These are phyloP conservation scores for Zaprionus taronus DNA, from an alignment of 1,140 invertebrate species.

Conservation along the genomic window DNA sequence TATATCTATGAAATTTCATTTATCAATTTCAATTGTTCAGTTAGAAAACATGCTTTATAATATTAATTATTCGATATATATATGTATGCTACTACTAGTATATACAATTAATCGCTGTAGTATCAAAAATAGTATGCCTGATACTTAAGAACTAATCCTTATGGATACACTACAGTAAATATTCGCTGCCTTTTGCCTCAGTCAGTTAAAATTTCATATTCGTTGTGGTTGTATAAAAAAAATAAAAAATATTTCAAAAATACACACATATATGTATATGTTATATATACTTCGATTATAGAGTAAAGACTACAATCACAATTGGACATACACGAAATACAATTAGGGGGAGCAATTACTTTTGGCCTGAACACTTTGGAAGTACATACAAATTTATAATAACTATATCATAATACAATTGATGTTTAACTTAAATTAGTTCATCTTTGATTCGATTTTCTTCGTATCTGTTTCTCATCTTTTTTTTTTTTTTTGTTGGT, in stretches of 20 bases:
- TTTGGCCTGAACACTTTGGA: conserved; percentile 81
- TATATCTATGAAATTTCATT: conserved; percentile 27
- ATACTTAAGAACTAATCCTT: conserved; percentile 42
- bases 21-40: conserved; percentile 45
- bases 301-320: conserved; percentile 44
- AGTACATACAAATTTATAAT: conserved; percentile 50
- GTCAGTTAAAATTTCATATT: conserved; percentile 70
- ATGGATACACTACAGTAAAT: conserved; percentile 39
- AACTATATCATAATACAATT: conserved; percentile 70
- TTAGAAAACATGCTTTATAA: conserved; percentile 7
- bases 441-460: conserved; percentile 20
- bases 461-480: not conserved
- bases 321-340: conserved; percentile 35
- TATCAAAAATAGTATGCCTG: conserved; percentile 48
- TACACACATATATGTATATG: conserved; percentile 13
- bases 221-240: conserved; percentile 49
- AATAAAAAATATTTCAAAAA: conserved; percentile 5
- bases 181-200: conserved; percentile 74
- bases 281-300: conserved; percentile 41
- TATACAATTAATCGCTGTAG: conserved; percentile 27
- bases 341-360: conserved; percentile 56
- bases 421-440: conserved; percentile 24
- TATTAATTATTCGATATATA: not conserved
- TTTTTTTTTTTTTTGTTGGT: conserved; percentile 46
- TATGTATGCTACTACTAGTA: conserved; percentile 17